phyloP scores from a whole-genome alignment of 2,113 vertebrate species.

The Dolichallabes microphthalmus region DNA sequence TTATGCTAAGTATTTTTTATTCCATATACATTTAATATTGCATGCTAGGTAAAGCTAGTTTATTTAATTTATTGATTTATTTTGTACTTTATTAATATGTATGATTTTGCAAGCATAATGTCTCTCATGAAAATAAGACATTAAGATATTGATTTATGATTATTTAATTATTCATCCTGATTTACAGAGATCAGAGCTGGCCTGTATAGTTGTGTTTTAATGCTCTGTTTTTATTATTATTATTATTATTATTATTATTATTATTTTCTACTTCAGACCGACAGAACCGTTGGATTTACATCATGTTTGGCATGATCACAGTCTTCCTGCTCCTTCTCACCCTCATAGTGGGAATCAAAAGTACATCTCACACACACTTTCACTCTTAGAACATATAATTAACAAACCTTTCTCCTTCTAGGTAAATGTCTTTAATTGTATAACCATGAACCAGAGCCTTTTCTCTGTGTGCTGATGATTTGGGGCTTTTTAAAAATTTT shows the following conservation, averaged over 20 bases:
- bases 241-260: neutral
- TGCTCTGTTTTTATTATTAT: too few relatives aligned
- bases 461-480: neutral
- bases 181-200: neutral
- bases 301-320: constrained; percentile 45
- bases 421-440: neutral
- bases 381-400: neutral
- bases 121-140: neutral
- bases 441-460: neutral
- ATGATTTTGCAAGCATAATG: neutral
- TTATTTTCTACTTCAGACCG: constrained; percentile 34
- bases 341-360: constrained; percentile 54
- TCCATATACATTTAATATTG: neutral
- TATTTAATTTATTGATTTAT: neutral
- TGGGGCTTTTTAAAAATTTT: neutral
- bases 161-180: neutral
- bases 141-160: neutral
- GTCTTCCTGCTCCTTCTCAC: constrained; percentile 54
- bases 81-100: neutral
- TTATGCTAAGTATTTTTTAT: neutral
- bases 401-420: neutral
- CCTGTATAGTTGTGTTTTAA: too few relatives aligned
- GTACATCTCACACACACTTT: constrained; percentile 27
- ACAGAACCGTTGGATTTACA: constrained; percentile 33
- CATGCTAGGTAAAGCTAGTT: neutral